A percentile compares a stretch with the other conserved stretches of the same genome.
Evolutionary conservation across 1,140 invertebrate genomes (phyloP).

Genomic region (Calephelis nemesis): DNA sequence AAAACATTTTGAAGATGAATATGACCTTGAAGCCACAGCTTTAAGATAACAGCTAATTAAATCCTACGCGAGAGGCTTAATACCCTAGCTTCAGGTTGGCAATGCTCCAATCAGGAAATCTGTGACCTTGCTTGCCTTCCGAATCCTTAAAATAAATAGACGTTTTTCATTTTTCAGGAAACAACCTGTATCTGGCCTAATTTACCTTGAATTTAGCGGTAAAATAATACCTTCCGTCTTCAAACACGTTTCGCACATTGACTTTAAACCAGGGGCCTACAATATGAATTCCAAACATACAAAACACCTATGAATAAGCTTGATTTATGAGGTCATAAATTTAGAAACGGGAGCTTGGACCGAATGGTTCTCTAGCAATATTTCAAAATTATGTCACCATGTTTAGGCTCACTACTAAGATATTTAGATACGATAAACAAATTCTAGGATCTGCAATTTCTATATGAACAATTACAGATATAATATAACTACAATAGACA

Average conservation of each 20-base stretch:
- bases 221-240: constrained; percentile 2
- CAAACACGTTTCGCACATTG: constrained; percentile 8
- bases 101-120: too few relatives aligned
- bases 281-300: constrained; percentile 41
- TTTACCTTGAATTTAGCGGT: not conserved
- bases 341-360: constrained; percentile 38
- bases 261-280: constrained; percentile 17
- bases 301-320: constrained; percentile 47
- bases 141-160: too few relatives aligned
- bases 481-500: too few relatives aligned
- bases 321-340: constrained; percentile 47
- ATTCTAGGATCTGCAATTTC: not conserved
- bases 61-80: too few relatives aligned
- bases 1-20: too few relatives aligned
- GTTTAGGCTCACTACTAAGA: constrained; percentile 44
- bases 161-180: too few relatives aligned
- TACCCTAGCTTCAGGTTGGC: too few relatives aligned
- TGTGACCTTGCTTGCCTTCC: too few relatives aligned
- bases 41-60: too few relatives aligned
- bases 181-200: not conserved
- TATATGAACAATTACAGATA: too few relatives aligned
- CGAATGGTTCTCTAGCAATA: constrained; percentile 43
- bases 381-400: constrained; percentile 41
- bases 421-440: constrained; percentile 1
- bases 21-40: too few relatives aligned